Evolutionary conservation across 1,140 invertebrate species (phyloP).

Genomic region (Trachymyrmex septentrionalis): DNA sequence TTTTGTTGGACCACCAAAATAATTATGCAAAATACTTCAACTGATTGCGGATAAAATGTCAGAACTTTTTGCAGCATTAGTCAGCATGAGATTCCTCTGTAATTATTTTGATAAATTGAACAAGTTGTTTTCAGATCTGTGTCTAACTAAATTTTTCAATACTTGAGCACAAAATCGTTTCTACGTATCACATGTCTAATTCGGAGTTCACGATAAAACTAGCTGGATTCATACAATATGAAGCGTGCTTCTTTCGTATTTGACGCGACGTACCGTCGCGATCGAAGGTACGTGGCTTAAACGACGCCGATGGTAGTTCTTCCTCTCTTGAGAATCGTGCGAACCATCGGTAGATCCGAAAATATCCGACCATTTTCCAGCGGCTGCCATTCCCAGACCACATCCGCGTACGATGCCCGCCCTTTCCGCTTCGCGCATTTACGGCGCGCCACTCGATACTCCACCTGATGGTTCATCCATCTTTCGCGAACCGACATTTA

Average conservation of each 20-base stretch:
- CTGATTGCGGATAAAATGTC: too few relatives aligned
- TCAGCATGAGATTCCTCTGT: too few relatives aligned
- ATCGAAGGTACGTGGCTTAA: slow-evolving; percentile 53
- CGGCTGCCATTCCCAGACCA: slow-evolving; percentile 59
- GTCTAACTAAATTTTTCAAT: too few relatives aligned
- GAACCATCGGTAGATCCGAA: slow-evolving; percentile 37
- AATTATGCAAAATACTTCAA: too few relatives aligned
- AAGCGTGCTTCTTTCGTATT: slow-evolving; percentile 26
- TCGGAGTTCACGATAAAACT: slow-evolving; percentile 6
- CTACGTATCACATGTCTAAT: slow-evolving; percentile 8
- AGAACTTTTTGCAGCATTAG: too few relatives aligned
- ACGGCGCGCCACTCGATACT: slow-evolving; percentile 61
- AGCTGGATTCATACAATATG: slow-evolving; percentile 47
- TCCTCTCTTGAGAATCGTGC: slow-evolving; percentile 35
- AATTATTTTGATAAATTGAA: too few relatives aligned
- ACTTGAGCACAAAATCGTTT: too few relatives aligned
- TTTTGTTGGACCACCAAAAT: too few relatives aligned
- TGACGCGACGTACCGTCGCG: slow-evolving; percentile 41
- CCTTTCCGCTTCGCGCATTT: slow-evolving; percentile 66
- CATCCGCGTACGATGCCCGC: slow-evolving; percentile 65
- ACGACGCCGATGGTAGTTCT: slow-evolving; percentile 28
- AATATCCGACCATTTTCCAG: slow-evolving; percentile 65
- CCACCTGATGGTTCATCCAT: slow-evolving; percentile 67
- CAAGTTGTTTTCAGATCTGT: too few relatives aligned
- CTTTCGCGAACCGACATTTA: slow-evolving; percentile 61